These are phyloP conservation scores for Lasius platythorax DNA, from an alignment of 2,888 invertebrate species.

Conservation along the genomic window DNA sequence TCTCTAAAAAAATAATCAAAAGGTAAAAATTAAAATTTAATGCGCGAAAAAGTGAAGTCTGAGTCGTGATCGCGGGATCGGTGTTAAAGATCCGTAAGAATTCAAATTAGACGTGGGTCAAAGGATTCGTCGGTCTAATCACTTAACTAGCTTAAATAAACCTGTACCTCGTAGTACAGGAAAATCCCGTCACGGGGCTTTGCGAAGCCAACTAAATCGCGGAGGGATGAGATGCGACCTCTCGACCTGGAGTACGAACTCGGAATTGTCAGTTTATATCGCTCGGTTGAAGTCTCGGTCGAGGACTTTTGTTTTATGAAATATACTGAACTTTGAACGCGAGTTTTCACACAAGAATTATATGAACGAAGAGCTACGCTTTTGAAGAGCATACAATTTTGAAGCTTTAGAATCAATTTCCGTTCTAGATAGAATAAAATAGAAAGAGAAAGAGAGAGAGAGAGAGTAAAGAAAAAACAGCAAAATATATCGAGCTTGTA, in stretches of 20 bases:
- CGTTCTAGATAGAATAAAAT: not conserved
- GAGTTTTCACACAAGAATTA: not conserved
- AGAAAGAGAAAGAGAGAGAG: not conserved
- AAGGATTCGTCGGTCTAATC: constrained; percentile 67
- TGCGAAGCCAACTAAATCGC: constrained; percentile 76
- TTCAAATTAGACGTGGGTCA: constrained; percentile 59
- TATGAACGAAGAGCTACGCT: not conserved
- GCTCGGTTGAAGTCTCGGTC: constrained; percentile 39
- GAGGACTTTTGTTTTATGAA: constrained; percentile 36
- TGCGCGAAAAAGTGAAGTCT: not conserved
- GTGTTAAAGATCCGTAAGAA: not conserved
- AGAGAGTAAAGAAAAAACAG: not conserved
- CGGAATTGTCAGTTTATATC: constrained; percentile 59
- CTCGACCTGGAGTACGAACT: constrained; percentile 16
- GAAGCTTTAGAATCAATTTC: constrained; percentile 5
- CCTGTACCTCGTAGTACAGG: constrained; percentile 30
- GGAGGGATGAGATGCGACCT: constrained; percentile 33
- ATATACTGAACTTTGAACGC: constrained; percentile 15
- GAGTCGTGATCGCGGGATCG: not conserved
- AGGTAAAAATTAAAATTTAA: not conserved
- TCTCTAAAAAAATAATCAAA: not conserved
- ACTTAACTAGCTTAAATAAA: constrained; percentile 70
- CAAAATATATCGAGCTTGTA: not conserved
- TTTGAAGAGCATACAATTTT: constrained; percentile 3
- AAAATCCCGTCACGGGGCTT: constrained; percentile 69